These are phyloP conservation scores for Mirza zaza DNA, from an alignment of 2,113 vertebrate species.

Conservation along the genomic window DNA sequence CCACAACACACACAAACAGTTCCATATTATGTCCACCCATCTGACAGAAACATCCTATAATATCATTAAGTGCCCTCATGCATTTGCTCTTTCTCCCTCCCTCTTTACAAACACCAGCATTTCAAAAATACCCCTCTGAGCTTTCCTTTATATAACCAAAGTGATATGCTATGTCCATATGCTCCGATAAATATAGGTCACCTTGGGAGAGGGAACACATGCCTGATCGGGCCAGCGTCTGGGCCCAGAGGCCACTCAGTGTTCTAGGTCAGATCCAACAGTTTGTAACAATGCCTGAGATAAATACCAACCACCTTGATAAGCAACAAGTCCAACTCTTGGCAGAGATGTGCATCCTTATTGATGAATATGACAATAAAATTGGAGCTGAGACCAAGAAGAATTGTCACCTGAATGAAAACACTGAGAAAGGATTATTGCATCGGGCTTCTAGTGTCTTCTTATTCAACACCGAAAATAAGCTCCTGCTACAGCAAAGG, in stretches of 20 bases:
- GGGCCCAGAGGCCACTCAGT: fast-evolving
- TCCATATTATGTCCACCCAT: background rate
- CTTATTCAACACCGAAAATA: constrained; percentile 94
- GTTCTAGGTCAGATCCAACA: background rate
- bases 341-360: constrained; percentile 96
- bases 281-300: constrained; percentile 88
- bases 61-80: background rate
- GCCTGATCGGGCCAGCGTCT: no score
- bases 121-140: background rate
- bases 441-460: constrained; percentile 98
- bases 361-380: constrained; percentile 90
- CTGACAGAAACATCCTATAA: background rate
- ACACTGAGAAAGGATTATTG: constrained; percentile 92
- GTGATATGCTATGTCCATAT: background rate
- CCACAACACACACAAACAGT: background rate
- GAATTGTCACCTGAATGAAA: constrained; percentile 96
- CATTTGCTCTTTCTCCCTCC: no score
- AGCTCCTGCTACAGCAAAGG: constrained; percentile 94
- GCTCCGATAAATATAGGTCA: background rate
- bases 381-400: constrained; percentile 96
- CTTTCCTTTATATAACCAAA: background rate
- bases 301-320: constrained; percentile 89
- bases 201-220: no score
- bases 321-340: constrained; percentile 94
- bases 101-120: background rate